Base-by-base conservation (phyloP, 2,797 vertebrate genomes). In the Argentina silus region DNA sequence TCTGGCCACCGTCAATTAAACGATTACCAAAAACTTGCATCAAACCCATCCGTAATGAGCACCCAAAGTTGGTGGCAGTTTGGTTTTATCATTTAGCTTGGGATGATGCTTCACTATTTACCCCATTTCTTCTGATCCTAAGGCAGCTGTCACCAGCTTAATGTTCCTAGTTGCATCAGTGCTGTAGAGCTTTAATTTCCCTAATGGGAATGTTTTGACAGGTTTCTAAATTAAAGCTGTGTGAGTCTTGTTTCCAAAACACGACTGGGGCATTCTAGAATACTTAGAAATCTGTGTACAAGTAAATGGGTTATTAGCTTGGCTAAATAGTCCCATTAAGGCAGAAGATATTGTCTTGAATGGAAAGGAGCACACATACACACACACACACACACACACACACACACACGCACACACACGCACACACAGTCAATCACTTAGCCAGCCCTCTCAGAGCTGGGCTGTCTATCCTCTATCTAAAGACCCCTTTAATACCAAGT, bases 281-380 rank as follows among this genome's bases (percentile, higher is more conserved):
- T 6, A 15, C 77, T 80, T 84, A 81, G 72, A 83, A 85, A 78
- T 12, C 8, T 61, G 63, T 70, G 66, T 19, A 62, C 56, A 59
- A 60, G 68, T 15, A 0, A 17, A 67, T 85, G 86, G 75, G 77
- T 76, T 73, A 65, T 65, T 45, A 75, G 68, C 51, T 65, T 45
- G 73, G 68, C 51, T 74, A 81, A 83, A 87, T 83, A 81, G 80
- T 78, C 64, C 57, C 67, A 78, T 79, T 80, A 73, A 79, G 43
- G 85, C 56, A 6, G 63, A 67, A 63, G 61, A 45, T 75, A 77
- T 62, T 50, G 76, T 66, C 65, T 80, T 19, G 19, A 72, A 69
- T 76, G 69, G 62, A 6, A 47, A 21, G 45, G 79, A 64, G 27
- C 50, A 8, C 48, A 8, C 48, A 8, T 6, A 1, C 48, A 8